Evolutionary conservation across 2,888 invertebrate species (phyloP), one percentile per base, ranked within the genome.

Genomic region (Didymodactylos carnosus): DNA sequence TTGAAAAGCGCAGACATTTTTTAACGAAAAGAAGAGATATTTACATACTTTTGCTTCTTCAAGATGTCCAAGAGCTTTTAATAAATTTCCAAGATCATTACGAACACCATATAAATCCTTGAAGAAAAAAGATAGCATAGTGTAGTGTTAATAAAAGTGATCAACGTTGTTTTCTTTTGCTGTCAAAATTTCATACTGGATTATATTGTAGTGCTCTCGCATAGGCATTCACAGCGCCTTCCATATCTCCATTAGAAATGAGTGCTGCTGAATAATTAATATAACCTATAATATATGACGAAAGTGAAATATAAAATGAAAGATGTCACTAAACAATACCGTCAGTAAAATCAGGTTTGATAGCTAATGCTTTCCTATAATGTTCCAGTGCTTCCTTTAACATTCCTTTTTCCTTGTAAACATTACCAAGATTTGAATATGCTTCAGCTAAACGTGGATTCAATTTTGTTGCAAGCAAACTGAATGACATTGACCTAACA

Each of bases 41-140:
- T n/a, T n/a, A n/a, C n/a, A n/a, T 62, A 98, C 97, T 92, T 98
- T 98, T 43, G 98, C 98, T 86, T 99, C 98, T 85, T 99, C 98
- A 84, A 98, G 88, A 82, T 97, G 89, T 80, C 95, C 94, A 82
- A 99, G 88, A 78, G 97, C 97, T 88, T 99, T 98, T 85, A 98
- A 88, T 82, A 98, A 88, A 87, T 98, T 98, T 84, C 98, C 98
- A 85, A 98, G 88, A 88, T 98, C 98, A 86, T 95, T 97, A 80
- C 98, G 88, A 76, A 99, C 98, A 86, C 97, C 98, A 87, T 98
- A 99, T 80, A 99, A 88, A 84, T 98, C 97, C 94, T 98, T 87
- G 53, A 88, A 87, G 71, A 79, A 79, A 16, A n/a, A 19, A n/a
- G n/a, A n/a, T n/a, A n/a, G n/a, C n/a, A n/a, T n/a, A n/a, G n/a